phyloP scores from a whole-genome alignment of 2,113 vertebrate genomes.

The Deroptyus accipitrinus region DNA sequence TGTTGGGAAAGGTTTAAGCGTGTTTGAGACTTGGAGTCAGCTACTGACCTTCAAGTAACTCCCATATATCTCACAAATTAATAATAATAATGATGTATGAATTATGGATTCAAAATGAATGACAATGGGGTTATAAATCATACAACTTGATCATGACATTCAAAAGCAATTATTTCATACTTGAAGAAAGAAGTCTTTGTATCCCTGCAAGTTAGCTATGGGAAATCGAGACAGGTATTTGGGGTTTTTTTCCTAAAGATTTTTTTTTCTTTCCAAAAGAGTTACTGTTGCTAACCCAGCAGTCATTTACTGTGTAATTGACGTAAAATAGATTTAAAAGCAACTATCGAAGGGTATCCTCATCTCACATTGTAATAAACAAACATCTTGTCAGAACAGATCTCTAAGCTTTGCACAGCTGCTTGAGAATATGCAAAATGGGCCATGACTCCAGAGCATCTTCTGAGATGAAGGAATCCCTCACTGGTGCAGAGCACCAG shows the following conservation, averaged over 20 bases:
- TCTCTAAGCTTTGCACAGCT: background rate
- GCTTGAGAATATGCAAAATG: background rate
- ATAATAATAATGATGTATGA: slow-evolving; percentile 60
- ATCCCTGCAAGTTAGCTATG: background rate
- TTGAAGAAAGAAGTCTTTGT: slow-evolving; percentile 14
- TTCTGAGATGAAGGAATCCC: background rate
- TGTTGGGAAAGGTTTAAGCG: background rate
- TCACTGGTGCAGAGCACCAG: background rate
- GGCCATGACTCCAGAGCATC: background rate
- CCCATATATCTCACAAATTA: slow-evolving; percentile 63
- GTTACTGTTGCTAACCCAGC: background rate
- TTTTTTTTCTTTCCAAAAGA: background rate
- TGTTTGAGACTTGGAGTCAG: slow-evolving; percentile 23
- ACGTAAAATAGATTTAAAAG: background rate
- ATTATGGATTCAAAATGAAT: slow-evolving; percentile 60
- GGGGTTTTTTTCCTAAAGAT: background rate
- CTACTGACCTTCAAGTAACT: slow-evolving; percentile 64
- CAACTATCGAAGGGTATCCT: background rate
- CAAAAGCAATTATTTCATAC: slow-evolving; percentile 54
- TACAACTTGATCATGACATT: slow-evolving; percentile 47
- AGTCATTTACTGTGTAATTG: background rate
- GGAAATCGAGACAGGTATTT: background rate
- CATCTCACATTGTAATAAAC: background rate
- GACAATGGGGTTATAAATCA: slow-evolving; percentile 64
- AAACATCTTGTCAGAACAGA: background rate